Conservation (phyloP, 2,113 vertebrate genomes). For the Conger conger region DNA sequence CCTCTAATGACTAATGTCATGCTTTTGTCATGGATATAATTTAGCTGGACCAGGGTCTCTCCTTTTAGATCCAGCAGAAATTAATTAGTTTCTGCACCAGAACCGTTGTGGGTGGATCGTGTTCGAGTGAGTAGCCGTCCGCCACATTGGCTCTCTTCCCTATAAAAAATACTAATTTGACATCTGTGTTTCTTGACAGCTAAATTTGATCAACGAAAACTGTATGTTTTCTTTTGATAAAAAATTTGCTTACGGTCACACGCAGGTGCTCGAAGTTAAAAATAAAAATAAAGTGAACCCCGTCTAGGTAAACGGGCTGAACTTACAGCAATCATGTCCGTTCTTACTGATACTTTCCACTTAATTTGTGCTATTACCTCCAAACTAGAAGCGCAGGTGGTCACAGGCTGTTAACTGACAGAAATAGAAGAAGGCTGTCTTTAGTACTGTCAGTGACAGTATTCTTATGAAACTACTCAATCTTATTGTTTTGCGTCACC, state of each 20-base stretch:
- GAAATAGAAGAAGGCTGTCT: background rate
- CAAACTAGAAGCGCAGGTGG: background rate
- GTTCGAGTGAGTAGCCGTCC: background rate
- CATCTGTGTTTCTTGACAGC: too few relatives aligned
- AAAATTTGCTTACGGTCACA: too few relatives aligned
- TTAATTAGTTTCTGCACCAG: background rate
- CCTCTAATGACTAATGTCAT: background rate
- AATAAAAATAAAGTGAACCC: too few relatives aligned
- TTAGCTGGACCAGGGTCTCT: background rate
- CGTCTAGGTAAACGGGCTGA: too few relatives aligned
- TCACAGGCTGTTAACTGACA: background rate
- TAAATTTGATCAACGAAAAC: too few relatives aligned
- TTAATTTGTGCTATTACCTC: too few relatives aligned
- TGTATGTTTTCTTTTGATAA: too few relatives aligned
- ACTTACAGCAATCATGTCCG: too few relatives aligned
- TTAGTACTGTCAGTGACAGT: background rate
- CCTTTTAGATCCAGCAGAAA: background rate
- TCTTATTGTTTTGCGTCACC: background rate
- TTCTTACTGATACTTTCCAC: too few relatives aligned
- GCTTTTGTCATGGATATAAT: background rate
- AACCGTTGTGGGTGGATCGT: background rate
- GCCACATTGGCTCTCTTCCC: background rate
- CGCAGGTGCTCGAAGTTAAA: too few relatives aligned
- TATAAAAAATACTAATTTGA: too few relatives aligned
- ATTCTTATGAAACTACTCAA: background rate